phyloP scores from a whole-genome alignment of 2,113 vertebrate species.

The Tetrax tetrax region DNA sequence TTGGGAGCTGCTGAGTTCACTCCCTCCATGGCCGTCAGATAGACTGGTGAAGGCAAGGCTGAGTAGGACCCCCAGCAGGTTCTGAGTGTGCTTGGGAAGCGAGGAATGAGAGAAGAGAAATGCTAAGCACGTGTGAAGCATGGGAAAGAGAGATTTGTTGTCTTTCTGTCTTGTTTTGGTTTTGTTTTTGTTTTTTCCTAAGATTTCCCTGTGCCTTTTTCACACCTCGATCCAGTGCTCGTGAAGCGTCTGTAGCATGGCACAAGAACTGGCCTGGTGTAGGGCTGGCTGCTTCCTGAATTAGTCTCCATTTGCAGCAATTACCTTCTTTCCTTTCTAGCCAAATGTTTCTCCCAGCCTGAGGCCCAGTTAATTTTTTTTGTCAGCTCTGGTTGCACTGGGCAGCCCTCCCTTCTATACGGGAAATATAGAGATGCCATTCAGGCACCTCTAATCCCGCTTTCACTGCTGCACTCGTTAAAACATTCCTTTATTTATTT shows the following conservation, averaged over 20 bases:
- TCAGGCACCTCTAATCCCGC: conserved; percentile 53
- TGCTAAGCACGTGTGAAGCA: fast-evolving
- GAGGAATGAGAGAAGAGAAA: not conserved
- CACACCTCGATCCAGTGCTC: not conserved
- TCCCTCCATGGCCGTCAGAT: fast-evolving
- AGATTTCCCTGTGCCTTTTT: not conserved
- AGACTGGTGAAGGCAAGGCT: not conserved
- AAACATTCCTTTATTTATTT: conserved; percentile 70
- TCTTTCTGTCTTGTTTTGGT: not conserved
- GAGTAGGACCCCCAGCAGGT: not conserved
- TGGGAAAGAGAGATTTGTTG: not conserved
- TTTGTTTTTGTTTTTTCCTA: not conserved
- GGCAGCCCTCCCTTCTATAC: conserved; percentile 46
- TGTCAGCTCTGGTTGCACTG: conserved; percentile 48
- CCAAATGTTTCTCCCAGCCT: conserved; percentile 52
- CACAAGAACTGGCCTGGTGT: not conserved
- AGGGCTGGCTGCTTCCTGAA: conserved; percentile 46
- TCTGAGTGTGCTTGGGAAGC: not conserved
- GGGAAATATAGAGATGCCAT: conserved; percentile 68
- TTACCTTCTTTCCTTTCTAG: conserved; percentile 63
- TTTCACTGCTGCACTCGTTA: conserved; percentile 63
- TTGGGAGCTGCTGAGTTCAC: not conserved
- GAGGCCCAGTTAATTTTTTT: conserved; percentile 55
- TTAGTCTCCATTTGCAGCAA: conserved; percentile 63
- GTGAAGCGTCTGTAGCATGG: not conserved